A percentile compares a stretch with the other conserved stretches of the same genome.
These are phyloP conservation scores for Eupithecia dodoneata DNA, from an alignment of 2,888 invertebrate species.

Conservation along the genomic window DNA sequence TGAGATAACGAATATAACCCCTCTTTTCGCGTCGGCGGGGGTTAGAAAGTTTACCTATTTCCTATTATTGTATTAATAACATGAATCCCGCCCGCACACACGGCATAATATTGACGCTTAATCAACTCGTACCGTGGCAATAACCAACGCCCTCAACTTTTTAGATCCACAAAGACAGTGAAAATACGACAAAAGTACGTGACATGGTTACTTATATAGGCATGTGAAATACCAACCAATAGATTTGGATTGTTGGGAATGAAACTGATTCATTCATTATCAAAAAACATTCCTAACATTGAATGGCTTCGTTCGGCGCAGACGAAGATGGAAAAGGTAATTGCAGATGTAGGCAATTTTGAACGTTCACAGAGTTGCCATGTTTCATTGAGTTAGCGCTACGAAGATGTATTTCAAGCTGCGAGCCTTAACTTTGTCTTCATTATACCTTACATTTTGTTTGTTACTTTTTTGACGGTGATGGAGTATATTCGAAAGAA, in stretches of 20 bases:
- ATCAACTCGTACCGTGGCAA: slow-evolving; percentile 2
- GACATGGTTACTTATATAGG: slow-evolving; percentile 8
- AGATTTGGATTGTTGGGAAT: slow-evolving; percentile 27
- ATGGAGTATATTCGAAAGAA: slow-evolving; percentile 30
- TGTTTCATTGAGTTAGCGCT: slow-evolving; percentile 29
- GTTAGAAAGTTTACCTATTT: not conserved
- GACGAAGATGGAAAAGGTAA: slow-evolving; percentile 36
- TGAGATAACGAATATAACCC: not conserved
- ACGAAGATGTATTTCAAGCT: slow-evolving; percentile 26
- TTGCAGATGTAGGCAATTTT: slow-evolving; percentile 36
- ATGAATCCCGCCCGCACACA: not conserved
- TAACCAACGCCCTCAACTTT: slow-evolving; percentile 15
- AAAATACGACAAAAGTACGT: slow-evolving; percentile 14
- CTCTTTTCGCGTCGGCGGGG: not conserved
- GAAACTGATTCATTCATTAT: slow-evolving; percentile 15
- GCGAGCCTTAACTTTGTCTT: slow-evolving; percentile 32
- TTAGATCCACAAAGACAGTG: slow-evolving; percentile 14
- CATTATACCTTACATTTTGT: slow-evolving; percentile 28
- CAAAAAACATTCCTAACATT: slow-evolving; percentile 32
- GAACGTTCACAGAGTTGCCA: slow-evolving; percentile 20
- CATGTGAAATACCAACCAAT: slow-evolving; percentile 13
- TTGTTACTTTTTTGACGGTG: slow-evolving; percentile 36
- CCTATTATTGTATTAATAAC: not conserved
- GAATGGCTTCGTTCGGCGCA: slow-evolving; percentile 33
- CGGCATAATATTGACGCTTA: slow-evolving; percentile 5